Evolutionary conservation across 2,888 invertebrate species (phyloP).

Genomic region (Drosophila neotestacea): DNA sequence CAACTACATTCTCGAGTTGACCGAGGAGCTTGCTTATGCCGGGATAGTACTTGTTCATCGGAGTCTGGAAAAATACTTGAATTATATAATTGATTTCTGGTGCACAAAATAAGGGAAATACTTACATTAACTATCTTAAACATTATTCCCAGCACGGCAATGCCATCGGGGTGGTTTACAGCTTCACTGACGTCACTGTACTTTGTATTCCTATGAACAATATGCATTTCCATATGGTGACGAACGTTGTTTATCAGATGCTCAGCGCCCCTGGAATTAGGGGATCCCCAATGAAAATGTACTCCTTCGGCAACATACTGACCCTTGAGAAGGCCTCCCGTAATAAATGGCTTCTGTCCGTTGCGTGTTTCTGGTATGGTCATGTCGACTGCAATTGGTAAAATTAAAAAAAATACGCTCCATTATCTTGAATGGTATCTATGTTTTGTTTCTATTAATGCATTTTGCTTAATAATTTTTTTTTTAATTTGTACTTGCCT

Average conservation of each 20-base stretch:
- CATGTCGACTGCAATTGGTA: constrained; percentile 59
- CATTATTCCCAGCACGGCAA: constrained; percentile 88
- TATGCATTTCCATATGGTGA: constrained; percentile 88
- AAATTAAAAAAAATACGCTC: no score
- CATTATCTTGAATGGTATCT: no score
- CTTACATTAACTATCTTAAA: constrained; percentile 79
- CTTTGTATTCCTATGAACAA: constrained; percentile 88
- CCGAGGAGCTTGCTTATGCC: constrained; percentile 68
- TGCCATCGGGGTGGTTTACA: constrained; percentile 86
- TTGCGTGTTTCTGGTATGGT: constrained; percentile 64
- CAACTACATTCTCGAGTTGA: constrained; percentile 49
- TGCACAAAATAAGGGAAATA: background rate
- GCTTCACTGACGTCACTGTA: constrained; percentile 86
- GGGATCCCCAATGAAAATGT: constrained; percentile 90
- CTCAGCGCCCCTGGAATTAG: constrained; percentile 88
- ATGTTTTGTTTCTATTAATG: constrained; percentile 19
- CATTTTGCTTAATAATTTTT: no score
- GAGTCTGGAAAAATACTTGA: constrained; percentile 34
- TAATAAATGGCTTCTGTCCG: constrained; percentile 66
- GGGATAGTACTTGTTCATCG: constrained; percentile 59
- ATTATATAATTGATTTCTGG: background rate
- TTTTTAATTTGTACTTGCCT: constrained; percentile 56
- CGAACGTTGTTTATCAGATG: constrained; percentile 83
- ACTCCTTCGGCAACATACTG: constrained; percentile 69
- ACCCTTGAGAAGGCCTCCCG: constrained; percentile 62